Conservation (phyloP, 2,888 invertebrate species). For the Hyppa rectilinea region DNA sequence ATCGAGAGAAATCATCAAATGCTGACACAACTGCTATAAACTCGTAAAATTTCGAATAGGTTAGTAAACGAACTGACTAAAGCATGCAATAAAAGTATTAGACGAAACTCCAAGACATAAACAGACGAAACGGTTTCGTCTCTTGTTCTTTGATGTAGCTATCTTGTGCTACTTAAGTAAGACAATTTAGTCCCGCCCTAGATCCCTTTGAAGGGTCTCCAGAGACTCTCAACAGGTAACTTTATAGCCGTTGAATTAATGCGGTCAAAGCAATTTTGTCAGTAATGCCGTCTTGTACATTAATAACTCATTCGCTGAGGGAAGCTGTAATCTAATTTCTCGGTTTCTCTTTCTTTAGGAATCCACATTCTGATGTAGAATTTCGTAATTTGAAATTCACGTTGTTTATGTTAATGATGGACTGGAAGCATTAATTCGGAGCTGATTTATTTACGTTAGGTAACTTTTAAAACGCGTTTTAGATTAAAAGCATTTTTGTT, state of each 20-base stretch:
- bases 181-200: constrained; percentile 81
- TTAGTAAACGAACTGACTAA: constrained; percentile 61
- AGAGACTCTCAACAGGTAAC: constrained; percentile 84
- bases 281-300: constrained; percentile 74
- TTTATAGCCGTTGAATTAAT: constrained; percentile 83
- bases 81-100: constrained; percentile 62
- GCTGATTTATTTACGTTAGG: constrained; percentile 40
- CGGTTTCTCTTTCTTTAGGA: constrained; percentile 49
- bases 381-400: constrained; percentile 49
- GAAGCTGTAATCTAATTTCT: constrained; percentile 75
- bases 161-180: constrained; percentile 77
- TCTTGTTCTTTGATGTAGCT: constrained; percentile 76
- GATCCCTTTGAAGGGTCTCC: constrained; percentile 81
- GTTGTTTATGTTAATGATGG: constrained; percentile 50
- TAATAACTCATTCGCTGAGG: constrained; percentile 75
- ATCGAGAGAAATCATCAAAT: constrained; percentile 19
- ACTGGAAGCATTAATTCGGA: constrained; percentile 33
- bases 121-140: constrained; percentile 60
- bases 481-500: constrained; percentile 50
- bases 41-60: constrained; percentile 59
- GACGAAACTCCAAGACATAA: constrained; percentile 60
- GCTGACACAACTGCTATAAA: constrained; percentile 42
- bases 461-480: constrained; percentile 34
- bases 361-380: constrained; percentile 45
- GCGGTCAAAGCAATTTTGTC: constrained; percentile 83